Evolutionary conservation across 2,113 vertebrate species (phyloP).

Genomic region (Pelecanoides urinatrix): DNA sequence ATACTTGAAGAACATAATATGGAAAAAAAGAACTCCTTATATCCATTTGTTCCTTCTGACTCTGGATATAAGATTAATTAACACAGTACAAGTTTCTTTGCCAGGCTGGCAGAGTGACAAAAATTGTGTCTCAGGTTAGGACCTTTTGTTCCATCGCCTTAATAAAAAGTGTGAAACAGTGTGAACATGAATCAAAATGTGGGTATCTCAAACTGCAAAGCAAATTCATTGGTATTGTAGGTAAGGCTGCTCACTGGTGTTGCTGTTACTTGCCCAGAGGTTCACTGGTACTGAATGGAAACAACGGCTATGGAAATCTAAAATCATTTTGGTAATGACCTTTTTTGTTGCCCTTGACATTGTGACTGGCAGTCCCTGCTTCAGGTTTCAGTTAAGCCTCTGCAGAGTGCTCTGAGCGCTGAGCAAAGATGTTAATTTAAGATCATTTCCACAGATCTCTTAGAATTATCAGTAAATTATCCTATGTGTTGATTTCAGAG

Average conservation of each 20-base stretch:
- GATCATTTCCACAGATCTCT: not conserved
- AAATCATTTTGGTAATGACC: not conserved
- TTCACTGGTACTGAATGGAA: not conserved
- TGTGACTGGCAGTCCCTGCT: accelerated
- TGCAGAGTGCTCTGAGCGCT: not conserved
- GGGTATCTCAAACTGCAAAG: not conserved
- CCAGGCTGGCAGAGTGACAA: not conserved
- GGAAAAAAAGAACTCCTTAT: not conserved
- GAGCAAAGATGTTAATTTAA: not conserved
- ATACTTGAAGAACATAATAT: not conserved
- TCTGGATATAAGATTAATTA: not conserved
- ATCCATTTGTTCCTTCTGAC: not conserved
- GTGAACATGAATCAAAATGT: not conserved
- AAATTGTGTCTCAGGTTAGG: not conserved
- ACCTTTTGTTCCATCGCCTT: not conserved
- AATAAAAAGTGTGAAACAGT: not conserved
- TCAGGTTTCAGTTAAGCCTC: not conserved
- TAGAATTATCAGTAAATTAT: not conserved
- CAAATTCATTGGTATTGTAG: not conserved
- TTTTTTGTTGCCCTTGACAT: not conserved
- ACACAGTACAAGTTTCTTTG: not conserved
- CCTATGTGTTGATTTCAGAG: not conserved
- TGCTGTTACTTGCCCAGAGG: not conserved
- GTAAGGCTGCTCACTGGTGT: not conserved
- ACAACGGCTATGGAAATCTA: not conserved